Conservation (phyloP, 2,888 invertebrate genomes). For the Frankliniella intonsa region DNA sequence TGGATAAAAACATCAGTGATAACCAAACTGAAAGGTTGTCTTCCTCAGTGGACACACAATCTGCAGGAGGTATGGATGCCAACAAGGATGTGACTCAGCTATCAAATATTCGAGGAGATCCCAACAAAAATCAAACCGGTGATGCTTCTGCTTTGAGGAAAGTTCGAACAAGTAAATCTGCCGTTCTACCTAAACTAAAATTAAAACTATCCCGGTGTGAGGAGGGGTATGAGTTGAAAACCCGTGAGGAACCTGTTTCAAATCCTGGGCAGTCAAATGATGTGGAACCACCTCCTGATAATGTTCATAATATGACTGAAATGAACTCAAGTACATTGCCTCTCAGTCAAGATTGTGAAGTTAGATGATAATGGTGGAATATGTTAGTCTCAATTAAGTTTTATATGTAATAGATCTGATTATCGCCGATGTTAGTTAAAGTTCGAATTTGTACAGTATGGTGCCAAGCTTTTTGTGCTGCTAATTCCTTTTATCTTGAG, state of each 20-base stretch:
- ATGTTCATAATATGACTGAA: slow-evolving; percentile 29
- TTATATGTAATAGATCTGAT: slow-evolving; percentile 35
- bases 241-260: slow-evolving; percentile 35
- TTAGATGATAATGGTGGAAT: slow-evolving; percentile 69
- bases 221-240: slow-evolving; percentile 61
- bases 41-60: background rate
- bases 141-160: slow-evolving; percentile 51
- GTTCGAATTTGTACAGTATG: background rate
- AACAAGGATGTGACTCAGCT: slow-evolving; percentile 15
- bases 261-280: slow-evolving; percentile 30
- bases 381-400: slow-evolving; percentile 43
- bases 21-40: background rate
- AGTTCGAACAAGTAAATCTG: slow-evolving; percentile 62
- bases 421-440: slow-evolving; percentile 9
- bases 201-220: slow-evolving; percentile 78
- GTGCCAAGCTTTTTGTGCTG: slow-evolving; percentile 15
- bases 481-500: background rate
- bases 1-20: background rate
- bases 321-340: slow-evolving; percentile 48
- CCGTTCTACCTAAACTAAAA: slow-evolving; percentile 59
- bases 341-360: slow-evolving; percentile 77
- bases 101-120: slow-evolving; percentile 28
- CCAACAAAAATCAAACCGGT: slow-evolving; percentile 33
- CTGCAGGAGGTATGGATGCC: background rate
- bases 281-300: slow-evolving; percentile 33